phyloP scores from a whole-genome alignment of 2,113 vertebrate genomes.

The Malaclemys terrapin region DNA sequence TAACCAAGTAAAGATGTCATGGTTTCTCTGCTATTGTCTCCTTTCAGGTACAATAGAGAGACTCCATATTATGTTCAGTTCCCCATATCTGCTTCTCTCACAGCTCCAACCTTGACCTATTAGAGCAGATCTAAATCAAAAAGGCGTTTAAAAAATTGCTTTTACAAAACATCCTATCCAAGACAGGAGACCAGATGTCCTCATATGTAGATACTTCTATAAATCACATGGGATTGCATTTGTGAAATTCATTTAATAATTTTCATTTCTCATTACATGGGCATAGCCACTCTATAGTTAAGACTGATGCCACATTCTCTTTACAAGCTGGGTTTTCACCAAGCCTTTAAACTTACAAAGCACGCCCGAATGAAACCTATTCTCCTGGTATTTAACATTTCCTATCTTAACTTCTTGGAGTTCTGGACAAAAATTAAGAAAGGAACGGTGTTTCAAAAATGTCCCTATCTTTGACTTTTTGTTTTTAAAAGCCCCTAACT shows the following conservation, averaged over 20 bases:
- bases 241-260: neutral
- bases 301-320: neutral
- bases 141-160: neutral
- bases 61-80: neutral
- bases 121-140: neutral
- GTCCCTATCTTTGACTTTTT: neutral
- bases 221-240: neutral
- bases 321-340: neutral
- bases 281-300: neutral
- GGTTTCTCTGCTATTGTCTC: neutral
- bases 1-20: neutral
- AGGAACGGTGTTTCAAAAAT: neutral
- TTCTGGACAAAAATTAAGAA: neutral
- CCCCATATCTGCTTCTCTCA: accelerated
- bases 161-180: neutral
- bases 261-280: neutral
- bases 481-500: neutral
- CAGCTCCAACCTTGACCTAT: neutral
- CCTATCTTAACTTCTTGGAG: neutral
- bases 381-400: neutral
- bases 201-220: neutral
- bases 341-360: neutral
- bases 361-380: accelerated
- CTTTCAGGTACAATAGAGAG: neutral
- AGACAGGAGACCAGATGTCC: neutral